These are phyloP conservation scores for Barbus barbus DNA, from an alignment of 2,113 vertebrate genomes.

Conservation along the genomic window DNA sequence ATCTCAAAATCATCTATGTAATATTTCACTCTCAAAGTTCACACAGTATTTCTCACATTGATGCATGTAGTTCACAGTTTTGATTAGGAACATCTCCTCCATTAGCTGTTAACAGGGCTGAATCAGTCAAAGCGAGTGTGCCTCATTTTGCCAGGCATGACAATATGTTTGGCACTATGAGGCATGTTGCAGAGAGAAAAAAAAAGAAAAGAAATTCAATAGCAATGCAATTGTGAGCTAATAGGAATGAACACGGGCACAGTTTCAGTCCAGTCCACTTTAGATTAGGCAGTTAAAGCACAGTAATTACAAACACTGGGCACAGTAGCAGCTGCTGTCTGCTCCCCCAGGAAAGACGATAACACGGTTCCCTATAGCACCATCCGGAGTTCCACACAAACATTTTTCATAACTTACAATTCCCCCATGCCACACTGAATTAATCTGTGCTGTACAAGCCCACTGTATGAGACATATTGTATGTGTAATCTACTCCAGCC, in stretches of 20 bases:
- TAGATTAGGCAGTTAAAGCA: constrained; percentile 52
- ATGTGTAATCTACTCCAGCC: background rate
- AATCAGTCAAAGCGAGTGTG: constrained; percentile 23
- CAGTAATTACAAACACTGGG: constrained; percentile 48
- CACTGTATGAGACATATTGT: background rate
- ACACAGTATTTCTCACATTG: background rate
- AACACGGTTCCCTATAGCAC: background rate
- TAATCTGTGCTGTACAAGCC: constrained; percentile 3
- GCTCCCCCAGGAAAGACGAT: constrained; percentile 34
- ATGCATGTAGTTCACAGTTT: constrained; percentile 27
- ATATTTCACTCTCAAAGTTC: background rate
- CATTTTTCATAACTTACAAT: constrained; percentile 29
- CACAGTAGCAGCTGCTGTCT: constrained; percentile 30
- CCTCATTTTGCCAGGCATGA: constrained; percentile 29
- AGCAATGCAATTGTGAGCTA: constrained; percentile 30
- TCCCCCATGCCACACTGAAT: constrained; percentile 13
- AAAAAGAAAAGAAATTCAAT: background rate
- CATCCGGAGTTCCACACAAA: constrained; percentile 11
- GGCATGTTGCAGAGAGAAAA: constrained; percentile 17
- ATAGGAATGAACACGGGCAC: constrained; percentile 38
- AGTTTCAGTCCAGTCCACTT: constrained; percentile 45
- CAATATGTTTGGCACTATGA: constrained; percentile 51
- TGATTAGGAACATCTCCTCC: constrained; percentile 17
- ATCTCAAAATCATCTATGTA: constrained; percentile 14
- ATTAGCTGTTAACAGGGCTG: background rate